Conservation (phyloP, 2,797 vertebrate genomes). For the Chelon labrosus region DNA sequence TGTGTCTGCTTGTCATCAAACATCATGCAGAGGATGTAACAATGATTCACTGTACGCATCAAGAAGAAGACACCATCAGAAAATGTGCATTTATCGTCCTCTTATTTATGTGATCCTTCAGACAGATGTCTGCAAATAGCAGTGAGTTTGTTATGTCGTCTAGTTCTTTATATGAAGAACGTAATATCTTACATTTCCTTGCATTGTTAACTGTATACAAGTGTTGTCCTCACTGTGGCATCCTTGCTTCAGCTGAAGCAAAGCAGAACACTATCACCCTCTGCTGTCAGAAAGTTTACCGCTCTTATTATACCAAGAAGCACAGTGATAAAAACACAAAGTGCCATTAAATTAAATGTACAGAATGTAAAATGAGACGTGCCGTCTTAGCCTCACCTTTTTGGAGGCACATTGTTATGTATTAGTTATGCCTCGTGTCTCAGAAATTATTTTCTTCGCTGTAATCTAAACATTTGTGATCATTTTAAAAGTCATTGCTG, state of each 20-base stretch:
- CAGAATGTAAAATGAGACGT: not conserved
- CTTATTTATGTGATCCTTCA: not conserved
- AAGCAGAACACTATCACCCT: constrained; percentile 58
- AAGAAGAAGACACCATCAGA: not conserved
- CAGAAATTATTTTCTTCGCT: not conserved
- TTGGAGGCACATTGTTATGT: not conserved
- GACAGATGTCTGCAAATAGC: no score
- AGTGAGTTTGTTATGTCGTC: not conserved
- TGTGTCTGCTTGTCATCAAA: not conserved
- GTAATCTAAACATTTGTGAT: not conserved
- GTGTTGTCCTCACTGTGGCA: constrained; percentile 6
- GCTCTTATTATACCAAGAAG: not conserved
- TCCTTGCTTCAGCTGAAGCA: constrained; percentile 13
- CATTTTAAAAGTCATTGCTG: not conserved
- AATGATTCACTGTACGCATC: not conserved
- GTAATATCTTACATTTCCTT: not conserved
- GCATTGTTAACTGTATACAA: not conserved
- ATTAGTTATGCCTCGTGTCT: not conserved
- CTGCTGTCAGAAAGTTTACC: constrained; percentile 53
- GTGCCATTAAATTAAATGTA: constrained; percentile 30
- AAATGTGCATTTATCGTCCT: not conserved
- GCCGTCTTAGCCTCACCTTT: not conserved
- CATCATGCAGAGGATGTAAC: not conserved
- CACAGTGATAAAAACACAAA: constrained; percentile 32
- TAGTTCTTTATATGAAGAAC: not conserved